phyloP scores from a whole-genome alignment of 2,113 vertebrate species.

The Circaetus gallicus region DNA sequence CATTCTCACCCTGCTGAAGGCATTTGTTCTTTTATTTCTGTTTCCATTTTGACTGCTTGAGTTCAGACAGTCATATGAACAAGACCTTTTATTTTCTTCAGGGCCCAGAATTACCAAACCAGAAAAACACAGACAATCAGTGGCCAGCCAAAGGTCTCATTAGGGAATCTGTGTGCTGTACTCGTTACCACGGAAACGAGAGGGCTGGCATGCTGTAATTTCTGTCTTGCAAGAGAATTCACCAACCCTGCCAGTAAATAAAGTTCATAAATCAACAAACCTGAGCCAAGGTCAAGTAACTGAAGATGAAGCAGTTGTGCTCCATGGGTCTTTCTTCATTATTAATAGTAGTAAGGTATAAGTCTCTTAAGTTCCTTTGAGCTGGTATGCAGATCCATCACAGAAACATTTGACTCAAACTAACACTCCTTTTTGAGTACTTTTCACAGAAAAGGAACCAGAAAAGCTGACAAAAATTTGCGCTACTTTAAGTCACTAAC shows the following conservation, averaged over 20 bases:
- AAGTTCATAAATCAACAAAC: slow-evolving; percentile 65
- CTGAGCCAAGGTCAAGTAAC: slow-evolving; percentile 53
- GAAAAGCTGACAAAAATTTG: slow-evolving; percentile 22
- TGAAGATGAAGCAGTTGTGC: slow-evolving; percentile 4
- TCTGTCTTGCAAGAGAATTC: slow-evolving; percentile 66
- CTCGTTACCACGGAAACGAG: slow-evolving; percentile 63
- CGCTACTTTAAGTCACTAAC: not conserved
- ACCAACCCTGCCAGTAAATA: slow-evolving; percentile 46
- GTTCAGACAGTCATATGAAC: not conserved
- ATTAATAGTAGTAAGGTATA: not conserved
- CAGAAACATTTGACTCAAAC: not conserved
- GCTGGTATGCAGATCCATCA: not conserved
- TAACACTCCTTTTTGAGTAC: not conserved
- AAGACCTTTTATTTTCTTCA: slow-evolving; percentile 55
- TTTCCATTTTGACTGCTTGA: slow-evolving; percentile 37
- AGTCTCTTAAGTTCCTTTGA: not conserved
- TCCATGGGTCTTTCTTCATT: not conserved
- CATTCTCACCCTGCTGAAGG: not conserved
- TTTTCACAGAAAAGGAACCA: slow-evolving; percentile 58
- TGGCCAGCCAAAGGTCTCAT: slow-evolving; percentile 63
- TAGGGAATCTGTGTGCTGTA: slow-evolving; percentile 55
- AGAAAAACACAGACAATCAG: slow-evolving; percentile 56
- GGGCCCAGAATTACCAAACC: slow-evolving; percentile 56
- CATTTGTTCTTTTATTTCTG: not conserved
- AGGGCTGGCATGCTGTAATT: slow-evolving; percentile 57